Base-by-base conservation (phyloP, 2,888 invertebrate species). In the Papilio gigon region DNA sequence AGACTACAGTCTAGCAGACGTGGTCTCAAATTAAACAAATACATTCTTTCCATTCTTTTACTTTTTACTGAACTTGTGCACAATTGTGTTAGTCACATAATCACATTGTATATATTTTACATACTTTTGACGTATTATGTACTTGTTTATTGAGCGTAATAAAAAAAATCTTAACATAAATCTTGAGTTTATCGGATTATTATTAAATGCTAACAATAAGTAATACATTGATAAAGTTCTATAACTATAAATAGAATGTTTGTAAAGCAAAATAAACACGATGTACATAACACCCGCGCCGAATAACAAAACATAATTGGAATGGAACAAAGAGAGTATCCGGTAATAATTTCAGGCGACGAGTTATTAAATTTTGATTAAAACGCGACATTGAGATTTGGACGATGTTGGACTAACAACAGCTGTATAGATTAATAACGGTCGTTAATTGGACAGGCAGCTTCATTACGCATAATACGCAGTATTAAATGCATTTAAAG, bases 361-460 rank as follows among this genome's bases (percentile, higher is more conserved):
- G 30, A n/a, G 53, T 56, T 56, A 56, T 56, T 56, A 56, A 56
- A 56, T 56, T 56, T 56, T 56, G 53, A 56, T 56, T 56, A 56
- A 56, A 56, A 30, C 27, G 30, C 27, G 53, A 56, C 9, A 27
- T 53, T 53, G 53, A 56, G 25, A 56, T 56, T 56, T 27, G 53
- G 17, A 27, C 53, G n/a, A 4, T 53, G 53, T 56, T 56, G 30
- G 30, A 56, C 53, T 56, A 56, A 56, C 53, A 27, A 53, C 53
- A 56, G 53, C 27, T 56, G 53, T 56, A 17, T 30, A 17, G 53
- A 56, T 56, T 56, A 56, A 56, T 30, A 56, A 30, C n/a, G 50
- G 50, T 6, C 42, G 25, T 50, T 25, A 50, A 50, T 50, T 50
- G 50, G 50, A 50, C 50, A 12, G 25, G 14, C 53, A 27, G 9